Conservation (phyloP, 2,888 invertebrate species). For the Branchellion lobata region DNA sequence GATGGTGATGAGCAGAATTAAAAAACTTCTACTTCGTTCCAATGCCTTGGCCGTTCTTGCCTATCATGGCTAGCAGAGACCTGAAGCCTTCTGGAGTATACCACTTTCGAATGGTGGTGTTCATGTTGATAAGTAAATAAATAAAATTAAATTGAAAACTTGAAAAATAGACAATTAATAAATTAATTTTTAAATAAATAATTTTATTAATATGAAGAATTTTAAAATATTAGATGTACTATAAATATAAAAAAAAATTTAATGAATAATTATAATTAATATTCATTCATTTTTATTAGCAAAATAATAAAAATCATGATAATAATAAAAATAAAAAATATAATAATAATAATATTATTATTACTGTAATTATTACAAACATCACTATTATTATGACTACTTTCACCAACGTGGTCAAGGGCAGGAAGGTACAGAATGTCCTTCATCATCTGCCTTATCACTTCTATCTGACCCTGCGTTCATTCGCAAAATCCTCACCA, state of each 20-base stretch:
- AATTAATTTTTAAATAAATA: no score
- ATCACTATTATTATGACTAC: no score
- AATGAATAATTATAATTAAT: conserved; percentile 6
- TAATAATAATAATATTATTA: no score
- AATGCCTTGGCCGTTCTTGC: conserved; percentile 92
- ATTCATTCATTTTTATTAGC: not conserved
- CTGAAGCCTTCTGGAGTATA: conserved; percentile 82
- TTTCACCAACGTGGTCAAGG: conserved; percentile 63
- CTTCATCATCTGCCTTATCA: conserved; percentile 69
- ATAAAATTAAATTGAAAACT: not conserved
- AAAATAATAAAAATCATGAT: conserved; percentile 25
- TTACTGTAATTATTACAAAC: no score
- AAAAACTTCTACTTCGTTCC: conserved; percentile 68
- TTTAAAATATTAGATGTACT: no score
- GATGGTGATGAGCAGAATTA: no score
- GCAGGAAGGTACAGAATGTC: conserved; percentile 71
- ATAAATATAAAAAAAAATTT: not conserved
- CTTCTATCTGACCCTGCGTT: conserved; percentile 68
- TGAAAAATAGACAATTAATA: not conserved
- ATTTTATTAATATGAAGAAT: no score
- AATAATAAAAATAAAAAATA: conserved; percentile 14
- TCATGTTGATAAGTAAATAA: no score
- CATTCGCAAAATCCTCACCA: conserved; percentile 44
- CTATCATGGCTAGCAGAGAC: conserved; percentile 71
- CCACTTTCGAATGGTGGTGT: conserved; percentile 62